Evolutionary conservation across 2,113 vertebrate species (phyloP), one percentile per base, ranked within the genome.

Genomic region (Pavo muticus): DNA sequence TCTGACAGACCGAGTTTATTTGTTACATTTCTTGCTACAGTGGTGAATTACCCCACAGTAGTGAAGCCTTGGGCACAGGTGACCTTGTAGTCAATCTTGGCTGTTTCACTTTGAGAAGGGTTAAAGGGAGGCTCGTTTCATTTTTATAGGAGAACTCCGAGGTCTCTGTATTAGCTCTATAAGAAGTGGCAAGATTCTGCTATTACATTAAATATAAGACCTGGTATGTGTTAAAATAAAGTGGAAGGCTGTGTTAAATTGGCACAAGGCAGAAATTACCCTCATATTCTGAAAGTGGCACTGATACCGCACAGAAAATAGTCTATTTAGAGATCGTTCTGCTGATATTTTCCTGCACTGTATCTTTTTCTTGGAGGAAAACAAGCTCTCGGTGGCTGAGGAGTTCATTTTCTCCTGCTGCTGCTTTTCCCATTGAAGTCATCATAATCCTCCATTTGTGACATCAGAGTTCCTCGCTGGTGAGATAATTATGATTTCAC

Each of bases 401-500:
- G 44, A 93, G 91, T 94, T 95, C 86, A 97, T 96, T 94, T 93
- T 91, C 88, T 93, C 90, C 93, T 0, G 3, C 95, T 97, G 95
- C 90, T 97, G 79, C 81, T 64, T 91, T 78, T 83, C 94, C 87
- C 95, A 94, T 95, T 95, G 95, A 96, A 96, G 95, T 91, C 95
- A 89, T 93, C 94, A 87, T 96, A 87, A 81, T 95, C 95, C 44
- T 90, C 96, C 88, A 76, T 96, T 96, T 96, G 75, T 97, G 96
- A 97, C 97, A 95, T 97, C 95, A 95, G 92, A 95, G 81, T 75
- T 90, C 30, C 80, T 77, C 94, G 92, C 95, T 88, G 90, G 90
- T 25, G 0, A 88, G 95, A 88, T 97, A 95, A 96, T 95, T 91
- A 91, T 96, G 94, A 97, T 96, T 96, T 95, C 95, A 92, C 88